These are phyloP conservation scores for Pollachius pollachius DNA, from an alignment of 2,113 vertebrate genomes.

Conservation along the genomic window DNA sequence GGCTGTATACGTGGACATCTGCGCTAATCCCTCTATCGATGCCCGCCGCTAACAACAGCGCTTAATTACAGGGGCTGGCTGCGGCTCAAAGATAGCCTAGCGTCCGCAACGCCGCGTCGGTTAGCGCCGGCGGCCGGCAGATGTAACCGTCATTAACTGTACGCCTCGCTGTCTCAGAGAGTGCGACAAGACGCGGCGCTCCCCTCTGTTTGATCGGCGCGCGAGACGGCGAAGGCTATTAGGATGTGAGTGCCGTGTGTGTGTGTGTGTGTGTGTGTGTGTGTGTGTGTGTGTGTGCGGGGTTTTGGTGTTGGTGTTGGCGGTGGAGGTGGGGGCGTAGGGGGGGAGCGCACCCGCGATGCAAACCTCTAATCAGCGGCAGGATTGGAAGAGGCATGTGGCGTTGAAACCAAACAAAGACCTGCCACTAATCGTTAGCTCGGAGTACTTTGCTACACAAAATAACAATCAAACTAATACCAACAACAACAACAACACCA, in stretches of 20 bases:
- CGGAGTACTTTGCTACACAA: conserved; percentile 20
- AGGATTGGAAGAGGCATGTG: conserved; percentile 63
- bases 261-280: conserved; percentile 31
- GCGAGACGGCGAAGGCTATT: too few relatives aligned
- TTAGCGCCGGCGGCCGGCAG: conserved; percentile 44
- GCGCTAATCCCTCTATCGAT: too few relatives aligned
- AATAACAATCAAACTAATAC: not conserved
- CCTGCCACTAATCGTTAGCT: conserved; percentile 56
- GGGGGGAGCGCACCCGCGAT: not conserved
- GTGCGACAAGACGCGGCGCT: conserved; percentile 13
- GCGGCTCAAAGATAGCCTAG: too few relatives aligned
- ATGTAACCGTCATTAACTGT: conserved; percentile 39
- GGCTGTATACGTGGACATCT: too few relatives aligned
- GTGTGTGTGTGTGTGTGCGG: conserved; percentile 6
- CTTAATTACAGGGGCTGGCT: too few relatives aligned
- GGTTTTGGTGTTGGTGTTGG: conserved; percentile 25
- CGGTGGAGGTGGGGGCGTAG: conserved; percentile 19
- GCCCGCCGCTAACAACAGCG: too few relatives aligned
- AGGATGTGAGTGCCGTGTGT: conserved; percentile 32
- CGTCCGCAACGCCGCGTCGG: conserved; percentile 1
- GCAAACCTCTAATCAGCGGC: conserved; percentile 52
- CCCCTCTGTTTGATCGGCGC: conserved; percentile 12
- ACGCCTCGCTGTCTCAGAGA: too few relatives aligned
- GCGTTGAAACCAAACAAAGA: conserved; percentile 65
- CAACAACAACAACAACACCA: not conserved